Percentiles rank a stretch among this genome's conserved stretches.
Evolutionary conservation across 30 jellyfish, hydroid and myxozoan genomes (phyloP).

Genomic region (Hydractinia symbiolongicarpus): DNA sequence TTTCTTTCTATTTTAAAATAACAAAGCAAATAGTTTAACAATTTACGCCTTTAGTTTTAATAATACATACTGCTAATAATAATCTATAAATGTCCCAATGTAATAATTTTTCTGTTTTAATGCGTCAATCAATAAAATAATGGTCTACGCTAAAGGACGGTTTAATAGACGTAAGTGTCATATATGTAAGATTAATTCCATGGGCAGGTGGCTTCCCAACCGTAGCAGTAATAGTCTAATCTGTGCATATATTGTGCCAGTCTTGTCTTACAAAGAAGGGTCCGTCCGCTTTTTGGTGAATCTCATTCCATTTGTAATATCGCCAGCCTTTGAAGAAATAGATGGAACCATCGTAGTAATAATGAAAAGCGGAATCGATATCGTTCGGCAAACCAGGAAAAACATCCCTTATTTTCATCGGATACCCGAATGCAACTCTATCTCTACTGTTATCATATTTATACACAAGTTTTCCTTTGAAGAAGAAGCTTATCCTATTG

Average conservation of each 20-base stretch:
- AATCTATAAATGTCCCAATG: too few relatives aligned
- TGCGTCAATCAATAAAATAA: too few relatives aligned
- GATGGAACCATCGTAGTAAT: constrained; percentile 50
- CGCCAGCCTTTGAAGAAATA: constrained; percentile 60
- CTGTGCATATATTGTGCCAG: constrained; percentile 64
- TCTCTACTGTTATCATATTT: constrained; percentile 38
- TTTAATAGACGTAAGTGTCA: too few relatives aligned
- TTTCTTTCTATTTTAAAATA: too few relatives aligned
- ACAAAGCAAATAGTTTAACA: too few relatives aligned
- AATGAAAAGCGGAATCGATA: constrained; percentile 59
- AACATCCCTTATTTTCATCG: constrained; percentile 42
- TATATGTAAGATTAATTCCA: too few relatives aligned
- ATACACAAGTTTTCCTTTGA: constrained; percentile 54
- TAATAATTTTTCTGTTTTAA: too few relatives aligned
- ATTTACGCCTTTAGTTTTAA: too few relatives aligned
- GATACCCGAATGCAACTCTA: constrained; percentile 51
- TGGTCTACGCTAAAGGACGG: too few relatives aligned
- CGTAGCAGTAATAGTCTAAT: too few relatives aligned
- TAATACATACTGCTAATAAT: too few relatives aligned
- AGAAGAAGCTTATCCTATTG: constrained; percentile 49
- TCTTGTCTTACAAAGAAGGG: constrained; percentile 30
- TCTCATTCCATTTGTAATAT: constrained; percentile 39
- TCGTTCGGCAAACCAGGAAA: constrained; percentile 68
- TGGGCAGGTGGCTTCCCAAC: too few relatives aligned
- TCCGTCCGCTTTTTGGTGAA: constrained; percentile 32